Evolutionary conservation across 1,140 invertebrate genomes (phyloP), one percentile per base, ranked within the genome.

Genomic region (Leguminivora glycinivorella): DNA sequence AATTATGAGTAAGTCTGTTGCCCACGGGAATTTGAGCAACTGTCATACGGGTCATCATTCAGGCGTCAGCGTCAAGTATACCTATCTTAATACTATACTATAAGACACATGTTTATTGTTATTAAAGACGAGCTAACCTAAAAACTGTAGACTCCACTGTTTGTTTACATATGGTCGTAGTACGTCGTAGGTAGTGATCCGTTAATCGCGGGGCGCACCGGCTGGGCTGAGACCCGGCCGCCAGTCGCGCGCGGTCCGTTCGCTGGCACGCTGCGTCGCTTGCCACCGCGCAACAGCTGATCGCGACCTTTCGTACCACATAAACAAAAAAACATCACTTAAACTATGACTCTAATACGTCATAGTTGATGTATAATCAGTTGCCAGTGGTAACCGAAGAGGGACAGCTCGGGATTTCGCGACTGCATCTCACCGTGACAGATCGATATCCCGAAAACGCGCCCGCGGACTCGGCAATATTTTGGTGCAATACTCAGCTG

Each of bases 121-220:
- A 22, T 22, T 22, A 52, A 22, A 52, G 7, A 22, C 47, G 47
- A 52, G 19, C 43, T 9, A 29, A 6, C 58, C 25, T 63, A 29
- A 63, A 63, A 63, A 31, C 25, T 58, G 29, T 38, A n/a, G 25
- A 56, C 12, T 40, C 43, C 7, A 47, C 74, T 88, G 84, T 90
- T 90, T 90, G 84, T 89, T 89, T 89, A 90, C 85, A 73, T 85
- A 84, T 79, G 77, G 80, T 47, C 77, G 83, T 88, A 88, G 83
- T 90, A 88, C 76, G 82, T 78, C 79, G 85, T 85, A 83, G 80
- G 78, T 88, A 88, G 85, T 83, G 86, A 83, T 76, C 76, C 79
- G 82, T 78, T 77, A 75, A 77, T 76, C 78, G 82, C 81, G 78
- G 82, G 84, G 79, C 70, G 77, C 70, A 73, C 69, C 75, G 72